Conservation (phyloP, 2,113 vertebrate species). For the Serilophus lunatus region DNA sequence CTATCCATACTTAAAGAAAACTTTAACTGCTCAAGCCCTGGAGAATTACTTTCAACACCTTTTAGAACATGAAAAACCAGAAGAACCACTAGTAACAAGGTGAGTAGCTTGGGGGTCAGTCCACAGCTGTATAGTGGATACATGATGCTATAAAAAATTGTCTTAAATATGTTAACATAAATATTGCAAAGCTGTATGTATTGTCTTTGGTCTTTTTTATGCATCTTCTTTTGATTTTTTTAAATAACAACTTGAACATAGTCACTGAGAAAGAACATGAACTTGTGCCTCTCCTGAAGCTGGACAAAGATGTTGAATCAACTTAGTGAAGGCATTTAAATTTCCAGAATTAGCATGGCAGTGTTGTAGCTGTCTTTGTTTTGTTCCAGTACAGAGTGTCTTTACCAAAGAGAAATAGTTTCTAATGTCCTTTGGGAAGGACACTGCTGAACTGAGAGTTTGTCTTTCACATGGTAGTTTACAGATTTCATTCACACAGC, state of each 20-base stretch:
- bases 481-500: not conserved
- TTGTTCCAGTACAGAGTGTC: not conserved
- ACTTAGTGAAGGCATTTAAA: not conserved
- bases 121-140: not conserved
- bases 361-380: not conserved
- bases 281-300: not conserved
- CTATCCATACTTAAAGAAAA: constrained; percentile 85
- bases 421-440: not conserved
- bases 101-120: constrained; percentile 49
- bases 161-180: not conserved
- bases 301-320: not conserved
- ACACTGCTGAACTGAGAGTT: not conserved
- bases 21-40: constrained; percentile 77
- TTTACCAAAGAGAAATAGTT: not conserved
- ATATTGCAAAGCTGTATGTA: not conserved
- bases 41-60: constrained; percentile 83
- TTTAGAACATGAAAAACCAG: constrained; percentile 61
- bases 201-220: not conserved
- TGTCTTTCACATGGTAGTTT: too few species aligned
- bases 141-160: not conserved
- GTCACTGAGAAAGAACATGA: not conserved
- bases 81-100: constrained; percentile 72
- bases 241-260: not conserved
- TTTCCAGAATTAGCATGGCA: not conserved
- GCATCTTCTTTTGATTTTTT: not conserved